Evolutionary conservation across 53 echinoderm and acorn worm genomes (phyloP).

Genomic region (Holothuria scabra): DNA sequence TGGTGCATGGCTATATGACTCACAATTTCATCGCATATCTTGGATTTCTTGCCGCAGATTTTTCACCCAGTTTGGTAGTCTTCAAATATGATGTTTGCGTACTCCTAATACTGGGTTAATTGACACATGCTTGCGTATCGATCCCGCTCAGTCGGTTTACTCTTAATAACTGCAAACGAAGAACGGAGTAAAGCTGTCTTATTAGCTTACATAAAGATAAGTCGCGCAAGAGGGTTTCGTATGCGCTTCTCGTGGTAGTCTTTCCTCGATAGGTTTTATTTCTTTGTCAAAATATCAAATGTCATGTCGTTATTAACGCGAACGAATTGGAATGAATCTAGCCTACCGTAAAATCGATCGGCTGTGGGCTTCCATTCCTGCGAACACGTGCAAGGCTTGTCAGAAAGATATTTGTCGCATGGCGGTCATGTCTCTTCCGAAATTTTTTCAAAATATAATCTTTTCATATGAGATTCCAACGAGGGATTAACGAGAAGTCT

Average conservation of each 20-base stretch:
- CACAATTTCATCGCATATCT: conserved; percentile 19
- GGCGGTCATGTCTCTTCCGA: too few relatives aligned
- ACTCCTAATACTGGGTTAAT: conserved; percentile 28
- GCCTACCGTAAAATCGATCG: conserved; percentile 39
- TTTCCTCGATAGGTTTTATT: background rate
- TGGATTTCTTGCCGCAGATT: background rate
- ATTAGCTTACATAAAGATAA: conserved; percentile 12
- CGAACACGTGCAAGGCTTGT: too few relatives aligned
- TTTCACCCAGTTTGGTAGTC: conserved; percentile 17
- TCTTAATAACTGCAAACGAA: conserved; percentile 17
- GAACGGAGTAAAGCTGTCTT: conserved; percentile 12
- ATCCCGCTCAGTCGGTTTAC: conserved; percentile 21
- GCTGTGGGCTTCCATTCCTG: too few relatives aligned
- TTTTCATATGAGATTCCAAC: too few relatives aligned
- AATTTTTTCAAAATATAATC: too few relatives aligned
- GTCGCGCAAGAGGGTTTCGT: too few relatives aligned
- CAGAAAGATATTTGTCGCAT: too few relatives aligned
- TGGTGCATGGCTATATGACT: too few relatives aligned
- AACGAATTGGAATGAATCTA: conserved; percentile 24
- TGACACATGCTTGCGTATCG: conserved; percentile 38
- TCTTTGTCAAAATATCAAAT: conserved; percentile 31
- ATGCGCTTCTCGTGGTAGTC: too few relatives aligned
- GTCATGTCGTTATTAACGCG: conserved; percentile 28
- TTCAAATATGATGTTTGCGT: conserved; percentile 31
- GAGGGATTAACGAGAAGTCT: too few relatives aligned